Conservation (phyloP, 1,140 invertebrate genomes). For the Bombus terrestris region DNA sequence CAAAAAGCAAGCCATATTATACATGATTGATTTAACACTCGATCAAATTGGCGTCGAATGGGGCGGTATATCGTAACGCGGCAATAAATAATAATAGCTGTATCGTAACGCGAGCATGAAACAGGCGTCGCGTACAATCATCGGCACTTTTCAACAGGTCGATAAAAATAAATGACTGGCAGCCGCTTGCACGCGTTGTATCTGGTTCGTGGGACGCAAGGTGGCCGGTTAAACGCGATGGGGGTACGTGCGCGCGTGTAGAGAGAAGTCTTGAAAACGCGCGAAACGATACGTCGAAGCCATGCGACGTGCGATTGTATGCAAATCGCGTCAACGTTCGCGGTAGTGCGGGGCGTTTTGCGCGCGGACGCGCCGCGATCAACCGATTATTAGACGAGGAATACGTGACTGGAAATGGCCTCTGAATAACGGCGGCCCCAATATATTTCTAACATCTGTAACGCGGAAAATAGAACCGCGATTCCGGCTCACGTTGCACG, state of each 20-base stretch:
- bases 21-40: not conserved
- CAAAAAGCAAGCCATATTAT: not conserved
- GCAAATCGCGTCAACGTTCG: slow-evolving; percentile 53
- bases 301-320: slow-evolving; percentile 61
- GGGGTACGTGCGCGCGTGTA: not conserved
- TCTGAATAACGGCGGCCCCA: slow-evolving; percentile 1
- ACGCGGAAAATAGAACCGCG: not conserved
- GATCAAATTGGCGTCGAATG: slow-evolving; percentile 7
- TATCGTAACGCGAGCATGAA: not conserved
- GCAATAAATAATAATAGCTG: slow-evolving; percentile 31
- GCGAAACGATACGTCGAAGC: slow-evolving; percentile 61
- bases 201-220: slow-evolving; percentile 11
- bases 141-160: slow-evolving; percentile 19
- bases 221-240: not conserved
- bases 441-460: slow-evolving; percentile 39
- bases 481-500: too few relatives aligned
- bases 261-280: slow-evolving; percentile 54
- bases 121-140: not conserved
- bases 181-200: slow-evolving; percentile 16
- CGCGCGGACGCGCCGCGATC: slow-evolving; percentile 38
- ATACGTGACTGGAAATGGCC: slow-evolving; percentile 55
- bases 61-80: not conserved
- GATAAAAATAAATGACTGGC: slow-evolving; percentile 32
- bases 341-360: slow-evolving; percentile 36
- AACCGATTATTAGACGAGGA: slow-evolving; percentile 59